Conservation (phyloP, 2,888 invertebrate genomes). For the Fabriciana adippe region DNA sequence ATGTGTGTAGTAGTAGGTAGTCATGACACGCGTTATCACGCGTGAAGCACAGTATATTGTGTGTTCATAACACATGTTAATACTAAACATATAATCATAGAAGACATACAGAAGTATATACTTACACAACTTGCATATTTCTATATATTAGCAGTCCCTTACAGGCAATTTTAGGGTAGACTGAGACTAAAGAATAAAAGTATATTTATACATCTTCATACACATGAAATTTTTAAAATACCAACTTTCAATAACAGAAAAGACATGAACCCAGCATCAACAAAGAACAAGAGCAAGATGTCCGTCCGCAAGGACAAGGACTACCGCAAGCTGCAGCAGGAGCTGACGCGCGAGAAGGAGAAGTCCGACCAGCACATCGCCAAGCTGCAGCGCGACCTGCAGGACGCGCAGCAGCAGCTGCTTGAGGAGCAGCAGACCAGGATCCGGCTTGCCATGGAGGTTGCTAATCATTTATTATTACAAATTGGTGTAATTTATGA, state of each 20-base stretch:
- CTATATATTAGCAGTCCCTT: no score
- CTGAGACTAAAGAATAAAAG: no score
- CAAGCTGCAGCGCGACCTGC: conserved; percentile 92
- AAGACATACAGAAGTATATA: no score
- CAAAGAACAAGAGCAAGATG: conserved; percentile 91
- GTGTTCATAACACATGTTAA: no score
- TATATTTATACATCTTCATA: no score
- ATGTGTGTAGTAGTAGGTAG: no score
- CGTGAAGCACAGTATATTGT: no score
- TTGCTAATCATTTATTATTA: conserved; percentile 39
- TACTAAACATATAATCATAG: no score
- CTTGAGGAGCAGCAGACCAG: conserved; percentile 86
- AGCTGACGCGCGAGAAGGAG: conserved; percentile 95
- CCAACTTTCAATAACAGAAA: conserved; percentile 55
- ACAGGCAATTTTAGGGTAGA: no score
- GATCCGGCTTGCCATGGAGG: conserved; percentile 95
- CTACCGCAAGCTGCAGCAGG: conserved; percentile 96
- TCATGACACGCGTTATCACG: no score
- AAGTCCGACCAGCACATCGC: conserved; percentile 94
- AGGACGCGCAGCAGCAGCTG: conserved; percentile 92
- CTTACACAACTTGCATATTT: no score
- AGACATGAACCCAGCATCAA: conserved; percentile 85
- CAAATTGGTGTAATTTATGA: neutral
- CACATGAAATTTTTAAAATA: no score
- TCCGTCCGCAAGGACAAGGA: conserved; percentile 96